Base-by-base conservation (phyloP, 2,797 vertebrate genomes). In the Mormyrops boulengeri region DNA sequence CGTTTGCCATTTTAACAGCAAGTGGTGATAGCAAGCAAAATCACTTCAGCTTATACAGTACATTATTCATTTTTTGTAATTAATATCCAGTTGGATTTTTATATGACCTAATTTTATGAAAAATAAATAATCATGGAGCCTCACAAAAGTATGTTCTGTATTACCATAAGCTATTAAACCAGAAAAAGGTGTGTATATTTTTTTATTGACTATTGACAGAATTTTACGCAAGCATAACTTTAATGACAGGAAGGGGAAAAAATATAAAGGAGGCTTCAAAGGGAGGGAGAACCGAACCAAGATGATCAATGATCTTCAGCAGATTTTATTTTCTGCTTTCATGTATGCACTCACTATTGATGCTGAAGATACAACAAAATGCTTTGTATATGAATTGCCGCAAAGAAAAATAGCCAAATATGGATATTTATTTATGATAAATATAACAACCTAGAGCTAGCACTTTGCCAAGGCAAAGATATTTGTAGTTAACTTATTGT, bases 311-410 rank as follows among this genome's bases (percentile, higher is more conserved):
- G 66, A 88, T 85, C 91, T 90, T 91, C 91, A 92, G 80, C 85
- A 73, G 85, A 92, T 92, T 90, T 89, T 44, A 91, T 90, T 82
- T 87, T 85, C 82, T 49, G 90, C 88, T 91, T 92, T 90, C 60
- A 88, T 89, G 89, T 90, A 88, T 41, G 88, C 90, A 82, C 84
- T 73, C 6, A 14, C 30, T 73, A 17, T 73, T 38, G 69, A 73
- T 38, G 30, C 34, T 11, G 34, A 41, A 38, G 69, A 38, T 17
- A 38, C 12, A 73, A 73, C 12, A 38, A 38, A 38, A 73, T 91
- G 88, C 88, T 85, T 91, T 88, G 92, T 93, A 87, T 94, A 92
- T 94, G 90, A 90, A 91, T 91, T 92, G 90, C 92, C 77, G 88
- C 87, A 34, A 90, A 88, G 85, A 89, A 53, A 88, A 90, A 88